Base-by-base conservation (phyloP, 2,888 invertebrate genomes). In the Gibbula magus region DNA sequence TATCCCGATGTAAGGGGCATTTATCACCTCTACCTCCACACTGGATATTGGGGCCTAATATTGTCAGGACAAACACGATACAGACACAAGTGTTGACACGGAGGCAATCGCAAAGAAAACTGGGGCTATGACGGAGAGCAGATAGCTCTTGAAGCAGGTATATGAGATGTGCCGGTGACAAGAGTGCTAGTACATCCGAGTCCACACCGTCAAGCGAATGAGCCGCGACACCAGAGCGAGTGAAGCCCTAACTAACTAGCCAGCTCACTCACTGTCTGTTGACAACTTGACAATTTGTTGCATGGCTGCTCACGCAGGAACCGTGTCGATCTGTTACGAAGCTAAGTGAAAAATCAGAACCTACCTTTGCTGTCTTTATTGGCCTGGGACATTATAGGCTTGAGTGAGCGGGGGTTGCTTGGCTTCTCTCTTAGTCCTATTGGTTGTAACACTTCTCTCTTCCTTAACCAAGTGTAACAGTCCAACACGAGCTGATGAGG, bases 401-500 rank as follows among this genome's bases (percentile, higher is more conserved):
- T 70, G 70, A 70, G 70, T 70, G 70, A 70, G 70, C 39, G 70
- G n/a, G 39, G 32, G 70, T 70, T 20, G 70, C 45, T 32, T 35
- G 70, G 70, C 70, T 70, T 70, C 70, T 39, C 70, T 70, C 70
- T 35, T 20, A 29, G 70, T 70, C 70, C 70, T 70, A 70, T 70
- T 70, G 70, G 70, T 70, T 70, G 61, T 61, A 25, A 29, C 29
- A 61, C 70, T 70, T 70, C 70, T 70, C 70, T 35, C 70, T 70
- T 70, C 70, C 70, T 39, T 70, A 70, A 39, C 70, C 70, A 70
- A 70, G 70, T 70, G 70, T 70, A 70, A 70, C 70, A 70, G 70
- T 35, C 35, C 35, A 70, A 70, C 70, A 35, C 61, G 29, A 29
- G 61, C 45, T 45, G 45, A 45, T 45, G 45, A 45, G 45, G 45